Conservation (phyloP, 2,113 vertebrate species). For the Tylochromis polylepis region DNA sequence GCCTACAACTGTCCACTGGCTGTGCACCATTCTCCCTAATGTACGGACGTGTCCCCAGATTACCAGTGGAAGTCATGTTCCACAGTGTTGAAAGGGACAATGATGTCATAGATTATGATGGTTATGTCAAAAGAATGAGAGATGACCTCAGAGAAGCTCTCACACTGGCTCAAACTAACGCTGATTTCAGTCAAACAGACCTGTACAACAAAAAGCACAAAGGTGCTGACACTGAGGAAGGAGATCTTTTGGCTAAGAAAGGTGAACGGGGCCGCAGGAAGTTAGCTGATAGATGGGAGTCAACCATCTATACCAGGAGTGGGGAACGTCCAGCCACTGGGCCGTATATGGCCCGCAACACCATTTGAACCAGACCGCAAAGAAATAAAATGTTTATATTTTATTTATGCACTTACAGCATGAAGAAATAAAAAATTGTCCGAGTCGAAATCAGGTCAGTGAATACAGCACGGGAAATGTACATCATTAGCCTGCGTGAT, state of each 20-base stretch:
- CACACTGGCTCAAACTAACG: background rate
- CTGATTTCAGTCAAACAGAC: background rate
- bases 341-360: too few species aligned
- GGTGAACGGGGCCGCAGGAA: background rate
- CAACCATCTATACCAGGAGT: background rate
- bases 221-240: background rate
- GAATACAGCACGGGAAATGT: too few species aligned
- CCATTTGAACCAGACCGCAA: too few species aligned
- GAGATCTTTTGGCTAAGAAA: background rate
- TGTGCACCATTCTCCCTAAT: background rate
- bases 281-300: background rate
- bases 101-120: background rate
- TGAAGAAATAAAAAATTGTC: too few species aligned
- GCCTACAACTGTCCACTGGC: background rate
- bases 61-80: background rate
- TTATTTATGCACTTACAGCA: too few species aligned
- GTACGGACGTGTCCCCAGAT: background rate
- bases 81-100: background rate
- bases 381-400: too few species aligned
- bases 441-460: too few species aligned
- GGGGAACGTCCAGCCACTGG: too few species aligned
- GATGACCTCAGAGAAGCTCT: background rate
- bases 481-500: too few species aligned
- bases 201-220: background rate
- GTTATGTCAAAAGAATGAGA: background rate